Base-by-base conservation (phyloP, 2,797 vertebrate species). In the Lepidocolaptes lacrymiger region DNA sequence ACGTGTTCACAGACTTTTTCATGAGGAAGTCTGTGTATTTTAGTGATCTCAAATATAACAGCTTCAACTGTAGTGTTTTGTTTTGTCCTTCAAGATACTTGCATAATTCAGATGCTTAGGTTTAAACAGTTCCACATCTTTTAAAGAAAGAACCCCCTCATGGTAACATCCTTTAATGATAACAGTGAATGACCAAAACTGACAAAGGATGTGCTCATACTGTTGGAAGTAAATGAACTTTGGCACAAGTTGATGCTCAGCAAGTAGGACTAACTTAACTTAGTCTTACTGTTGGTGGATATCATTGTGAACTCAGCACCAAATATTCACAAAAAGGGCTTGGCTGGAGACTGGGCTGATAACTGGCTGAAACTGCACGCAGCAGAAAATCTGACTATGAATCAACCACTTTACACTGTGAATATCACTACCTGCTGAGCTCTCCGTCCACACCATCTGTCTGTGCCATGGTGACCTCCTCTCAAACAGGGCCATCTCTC, bases 311-410 rank as follows among this genome's bases (percentile, higher is more conserved):
- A 28, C 16, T 36, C 14, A 44, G n/a, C 17, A 8, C 17, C 13
- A 66, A 46, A 67, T 12, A 21, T 15, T 2, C 2, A 3, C 10
- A 11, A 46, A 46, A 12, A 1, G 4, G 3, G 2, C 46, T 36
- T 67, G 26, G 5, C 12, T n/a, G 26, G 14, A 44, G 9, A 30
- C 8, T 17, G 9, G 32, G 13, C 19, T 51, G n/a, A 24, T 56
- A 23, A 9, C 11, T 23, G 13, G 17, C 2, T 6, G 26, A 52
- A 76, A 88, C 9, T 54, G 6, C 6, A 61, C 15, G 34, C 12
- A 32, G 20, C 11, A 67, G 27, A 62, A 80, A 61, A 79, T 21
- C 6, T 46, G n/a, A 41, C 12, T 30, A 20, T 3, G 14, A 10
- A 15, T 56, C 8, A 34, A n/a, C 10, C 10, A 36, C 9, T 51